Base-by-base conservation (phyloP, 2,113 vertebrate species). In the Amblyopsis rosae region DNA sequence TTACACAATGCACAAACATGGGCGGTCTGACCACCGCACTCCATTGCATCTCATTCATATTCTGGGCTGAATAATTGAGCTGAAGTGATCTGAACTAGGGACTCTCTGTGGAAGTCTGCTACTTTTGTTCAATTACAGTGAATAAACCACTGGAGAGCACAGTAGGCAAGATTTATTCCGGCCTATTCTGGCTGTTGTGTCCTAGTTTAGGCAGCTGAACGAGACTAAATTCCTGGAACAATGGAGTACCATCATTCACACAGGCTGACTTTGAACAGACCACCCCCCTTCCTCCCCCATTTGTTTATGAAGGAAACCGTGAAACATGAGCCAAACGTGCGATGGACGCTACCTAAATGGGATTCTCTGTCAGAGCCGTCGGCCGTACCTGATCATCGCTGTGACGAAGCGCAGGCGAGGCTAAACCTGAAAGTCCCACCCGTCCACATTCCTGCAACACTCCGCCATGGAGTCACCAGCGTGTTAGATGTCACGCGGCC, bases 261-360 rank as follows among this genome's bases (percentile, higher is more conserved):
- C 51, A 12, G 2, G 1, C 66, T 59, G 15, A 16, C 58, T 48
- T 33, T 58, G 47, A 73, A 74, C 53, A 8, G 2, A 19, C 47
- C n/a, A n/a, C 1, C 51, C 16, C 54, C 59, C 48, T 13, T 54
- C 65, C 62, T 74, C 72, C 63, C 26, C 26, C 26, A 56, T 67
- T n/a, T 1, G 1, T 11, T 59, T 8, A 32, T 19, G 16, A 59
- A 51, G 16, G 2, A 64, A 67, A 17, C 62, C n/a, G 79, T 62
- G 54, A 26, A 73, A 76, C 26, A 26, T 72, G 63, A 15, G 49
- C 12, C 65, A 56, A 73, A 76, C 73, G 46, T 70, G 67, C 66
- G 67, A 55, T 54, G 67, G 69, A 53, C 62, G 15, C 55, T 68
- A 46, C 72, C 49, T 64, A 71, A 71, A 80, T 77, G 35, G 26